Conservation (phyloP, 2,888 invertebrate species). For the Hoplodrina ambigua region DNA sequence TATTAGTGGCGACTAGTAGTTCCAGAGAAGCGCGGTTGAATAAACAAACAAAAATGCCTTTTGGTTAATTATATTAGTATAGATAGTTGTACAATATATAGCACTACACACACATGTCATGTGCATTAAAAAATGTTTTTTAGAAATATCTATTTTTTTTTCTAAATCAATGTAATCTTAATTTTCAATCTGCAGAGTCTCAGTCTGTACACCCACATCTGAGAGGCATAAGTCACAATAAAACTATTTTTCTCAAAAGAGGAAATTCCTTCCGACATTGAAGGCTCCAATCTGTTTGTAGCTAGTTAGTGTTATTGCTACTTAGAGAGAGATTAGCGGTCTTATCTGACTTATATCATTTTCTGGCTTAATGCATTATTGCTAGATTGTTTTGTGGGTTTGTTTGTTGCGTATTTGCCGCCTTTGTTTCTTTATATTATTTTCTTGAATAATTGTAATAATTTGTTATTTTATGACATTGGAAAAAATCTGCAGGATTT, state of each 20-base stretch:
- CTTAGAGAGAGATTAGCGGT: constrained; percentile 52
- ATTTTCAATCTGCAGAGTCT: not conserved
- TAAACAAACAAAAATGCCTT: too few relatives aligned
- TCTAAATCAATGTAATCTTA: not conserved
- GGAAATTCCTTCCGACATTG: constrained; percentile 50
- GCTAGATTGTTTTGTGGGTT: constrained; percentile 14
- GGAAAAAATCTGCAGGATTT: too few relatives aligned
- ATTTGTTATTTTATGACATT: too few relatives aligned
- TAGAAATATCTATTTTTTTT: not conserved
- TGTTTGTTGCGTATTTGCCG: not conserved
- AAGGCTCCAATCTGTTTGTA: constrained; percentile 58
- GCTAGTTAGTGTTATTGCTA: constrained; percentile 54
- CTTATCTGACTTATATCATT: constrained; percentile 52
- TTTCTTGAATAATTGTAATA: not conserved
- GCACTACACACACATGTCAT: too few relatives aligned
- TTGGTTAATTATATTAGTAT: too few relatives aligned
- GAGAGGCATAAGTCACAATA: constrained; percentile 53
- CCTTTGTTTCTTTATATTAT: not conserved
- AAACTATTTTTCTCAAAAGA: constrained; percentile 59
- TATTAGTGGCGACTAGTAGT: too few relatives aligned
- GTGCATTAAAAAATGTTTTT: not conserved
- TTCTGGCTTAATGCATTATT: constrained; percentile 38
- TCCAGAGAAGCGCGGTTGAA: too few relatives aligned
- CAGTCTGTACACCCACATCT: constrained; percentile 55
- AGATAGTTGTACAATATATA: too few relatives aligned